Base-by-base conservation (phyloP, 2,113 vertebrate species). In the Lepisosteus oculatus region DNA sequence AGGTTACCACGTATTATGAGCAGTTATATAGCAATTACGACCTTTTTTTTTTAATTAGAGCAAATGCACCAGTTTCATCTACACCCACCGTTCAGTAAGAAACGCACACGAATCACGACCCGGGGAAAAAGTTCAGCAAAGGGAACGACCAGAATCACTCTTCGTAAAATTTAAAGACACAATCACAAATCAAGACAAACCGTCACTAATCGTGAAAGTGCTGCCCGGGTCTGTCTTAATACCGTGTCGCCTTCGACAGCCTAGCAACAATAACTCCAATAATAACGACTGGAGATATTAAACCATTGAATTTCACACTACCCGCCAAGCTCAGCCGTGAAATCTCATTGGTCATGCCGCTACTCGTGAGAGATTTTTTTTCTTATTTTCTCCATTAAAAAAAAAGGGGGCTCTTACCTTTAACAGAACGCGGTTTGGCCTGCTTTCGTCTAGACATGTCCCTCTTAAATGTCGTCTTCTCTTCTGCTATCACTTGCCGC, bases 361-460 rank as follows among this genome's bases (percentile, higher is more conserved):
- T 57, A 62, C 71, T 75, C 70, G 76, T 45, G 75, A 72, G 64
- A n/a, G 51, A 61, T 45, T 67, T 74, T 64, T 56, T 62, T 69
- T 62, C 61, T 61, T 44, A 43, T 57, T 69, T 66, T 69, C 55
- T 63, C 63, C 63, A 63, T 59, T 65, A 67, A 13, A 76, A 74
- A 74, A 71, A 68, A 75, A n/a, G 3, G 11, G 47, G 71, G 74
- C 77, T 80, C 94, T 95, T 93, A 98, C 96, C 96, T 97, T 98
- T 98, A 73, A 98, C 96, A 79, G 96, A 97, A 80, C 96, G 95
- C 76, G 96, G 96, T 81, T 98, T 98, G 89, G 96, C 96, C 93
- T 98, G 96, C 89, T 98, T 98, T 83, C 96, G 92, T 81, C 96
- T 94, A 82, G 96, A 97, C 95, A 98, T 98, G 86, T 94, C 94